A percentile compares a stretch with the other conserved stretches of the same genome.
These are phyloP conservation scores for Fistularia tabacaria DNA, from an alignment of 2,797 vertebrate genomes.

Conservation along the genomic window DNA sequence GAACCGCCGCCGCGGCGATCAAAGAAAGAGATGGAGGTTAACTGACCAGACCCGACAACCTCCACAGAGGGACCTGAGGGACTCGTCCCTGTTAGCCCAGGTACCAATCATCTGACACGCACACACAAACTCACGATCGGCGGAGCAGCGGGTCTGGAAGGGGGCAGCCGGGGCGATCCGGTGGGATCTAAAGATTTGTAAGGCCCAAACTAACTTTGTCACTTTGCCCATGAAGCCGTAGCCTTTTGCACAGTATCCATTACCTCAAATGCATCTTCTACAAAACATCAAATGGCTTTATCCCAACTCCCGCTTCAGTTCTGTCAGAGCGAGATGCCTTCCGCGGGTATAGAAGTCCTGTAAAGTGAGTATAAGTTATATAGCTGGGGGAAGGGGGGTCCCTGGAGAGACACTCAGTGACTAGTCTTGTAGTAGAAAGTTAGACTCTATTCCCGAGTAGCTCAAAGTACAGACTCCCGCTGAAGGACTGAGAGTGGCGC, in stretches of 20 bases:
- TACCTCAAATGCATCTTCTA: conserved; percentile 58
- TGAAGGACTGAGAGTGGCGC: conserved; percentile 60
- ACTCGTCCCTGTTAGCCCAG: conserved; percentile 66
- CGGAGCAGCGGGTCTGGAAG: conserved; percentile 43
- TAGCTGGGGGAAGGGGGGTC: conserved; percentile 33
- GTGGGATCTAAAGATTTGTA: conserved; percentile 68
- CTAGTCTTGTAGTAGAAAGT: conserved; percentile 66
- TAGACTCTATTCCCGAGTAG: conserved; percentile 59
- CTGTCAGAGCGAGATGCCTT: conserved; percentile 58
- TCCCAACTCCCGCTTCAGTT: conserved; percentile 54
- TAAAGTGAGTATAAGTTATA: conserved; percentile 72
- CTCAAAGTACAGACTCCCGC: conserved; percentile 63
- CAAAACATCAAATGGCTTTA: conserved; percentile 70
- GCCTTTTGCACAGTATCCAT: conserved; percentile 73
- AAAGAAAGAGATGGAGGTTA: conserved; percentile 75
- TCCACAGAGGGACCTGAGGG: conserved; percentile 73
- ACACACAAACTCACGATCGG: conserved; percentile 58
- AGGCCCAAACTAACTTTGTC: conserved; percentile 77
- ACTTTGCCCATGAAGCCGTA: conserved; percentile 64
- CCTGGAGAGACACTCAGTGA: conserved; percentile 59
- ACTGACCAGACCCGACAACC: conserved; percentile 75
- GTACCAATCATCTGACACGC: conserved; percentile 68
- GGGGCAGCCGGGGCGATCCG: conserved; percentile 62
- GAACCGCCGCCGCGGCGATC: conserved; percentile 67
- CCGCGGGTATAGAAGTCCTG: conserved; percentile 67